A percentile compares a stretch with the other conserved stretches of the same genome.
phyloP scores from a whole-genome alignment of 2,888 invertebrate species.

The Dusona sp. region DNA sequence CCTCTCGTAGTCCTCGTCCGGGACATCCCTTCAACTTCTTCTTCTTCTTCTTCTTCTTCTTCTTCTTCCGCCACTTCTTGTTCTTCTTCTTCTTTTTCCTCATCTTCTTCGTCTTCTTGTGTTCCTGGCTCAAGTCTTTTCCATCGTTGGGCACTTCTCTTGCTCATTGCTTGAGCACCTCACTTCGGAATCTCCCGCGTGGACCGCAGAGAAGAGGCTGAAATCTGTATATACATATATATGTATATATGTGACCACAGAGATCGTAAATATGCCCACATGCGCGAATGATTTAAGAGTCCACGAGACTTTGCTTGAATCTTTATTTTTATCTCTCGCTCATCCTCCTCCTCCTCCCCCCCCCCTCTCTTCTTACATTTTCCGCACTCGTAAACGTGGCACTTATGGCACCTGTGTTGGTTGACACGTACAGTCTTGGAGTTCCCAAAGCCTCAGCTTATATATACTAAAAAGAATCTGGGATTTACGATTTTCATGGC shows the following conservation, averaged over 20 bases:
- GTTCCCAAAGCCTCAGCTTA: background rate
- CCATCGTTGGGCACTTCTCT: slow-evolving; percentile 33
- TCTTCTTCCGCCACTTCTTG: slow-evolving; percentile 22
- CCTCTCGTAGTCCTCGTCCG: slow-evolving; percentile 14
- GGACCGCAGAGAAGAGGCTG: slow-evolving; percentile 28
- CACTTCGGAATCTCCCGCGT: slow-evolving; percentile 42
- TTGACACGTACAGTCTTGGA: background rate
- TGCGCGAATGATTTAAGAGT: slow-evolving; percentile 70
- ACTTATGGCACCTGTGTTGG: slow-evolving; percentile 37
- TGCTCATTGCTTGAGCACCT: slow-evolving; percentile 17
- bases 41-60: slow-evolving; percentile 36
- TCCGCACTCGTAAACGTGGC: slow-evolving; percentile 39
- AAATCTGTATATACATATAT: slow-evolving; percentile 10
- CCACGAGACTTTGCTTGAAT: slow-evolving; percentile 63
- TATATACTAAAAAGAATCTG: background rate
- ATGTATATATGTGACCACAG: slow-evolving; percentile 33
- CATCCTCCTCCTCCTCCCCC: background rate
- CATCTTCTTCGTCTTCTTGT: slow-evolving; percentile 46
- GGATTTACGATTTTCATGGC: background rate
- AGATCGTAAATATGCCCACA: slow-evolving; percentile 71
- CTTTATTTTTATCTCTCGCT: slow-evolving; percentile 29
- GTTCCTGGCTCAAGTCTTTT: slow-evolving; percentile 16
- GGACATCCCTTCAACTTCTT: slow-evolving; percentile 44
- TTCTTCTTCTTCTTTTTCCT: slow-evolving; percentile 41
- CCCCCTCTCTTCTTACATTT: background rate